Evolutionary conservation across 53 echinoderm and acorn worm species (phyloP).

Genomic region (Arbacia lixula): DNA sequence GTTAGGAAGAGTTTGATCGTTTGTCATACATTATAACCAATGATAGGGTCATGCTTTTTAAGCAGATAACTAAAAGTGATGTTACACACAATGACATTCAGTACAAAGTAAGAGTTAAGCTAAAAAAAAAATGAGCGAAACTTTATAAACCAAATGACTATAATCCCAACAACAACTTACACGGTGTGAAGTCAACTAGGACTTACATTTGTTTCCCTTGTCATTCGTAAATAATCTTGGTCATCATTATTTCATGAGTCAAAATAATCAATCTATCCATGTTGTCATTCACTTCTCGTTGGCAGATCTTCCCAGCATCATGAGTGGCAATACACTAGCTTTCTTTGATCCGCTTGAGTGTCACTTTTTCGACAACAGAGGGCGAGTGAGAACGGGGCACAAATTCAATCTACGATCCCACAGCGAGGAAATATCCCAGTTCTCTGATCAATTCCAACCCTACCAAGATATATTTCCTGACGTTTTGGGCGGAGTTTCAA

Average conservation of each 20-base stretch:
- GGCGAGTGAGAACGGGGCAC: background rate
- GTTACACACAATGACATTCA: no score
- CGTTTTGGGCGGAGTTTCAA: constrained; percentile 6
- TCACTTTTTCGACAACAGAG: background rate
- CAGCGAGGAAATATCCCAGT: background rate
- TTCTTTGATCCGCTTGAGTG: background rate
- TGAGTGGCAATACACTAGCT: background rate
- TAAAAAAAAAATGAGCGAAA: no score
- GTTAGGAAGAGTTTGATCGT: no score
- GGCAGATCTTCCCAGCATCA: constrained; percentile 2
- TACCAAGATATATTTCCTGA: constrained; percentile 38
- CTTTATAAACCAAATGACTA: no score
- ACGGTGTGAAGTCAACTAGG: no score
- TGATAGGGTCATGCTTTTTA: no score
- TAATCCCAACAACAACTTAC: no score
- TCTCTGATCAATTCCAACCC: constrained; percentile 73
- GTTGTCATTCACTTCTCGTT: background rate
- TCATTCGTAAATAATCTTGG: background rate
- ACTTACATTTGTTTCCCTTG: no score
- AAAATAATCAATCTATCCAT: no score
- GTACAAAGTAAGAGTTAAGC: no score
- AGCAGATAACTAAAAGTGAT: no score
- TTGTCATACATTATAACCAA: no score
- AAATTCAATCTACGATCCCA: background rate
- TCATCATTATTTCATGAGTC: background rate